A percentile compares a stretch with the other conserved stretches of the same genome.
phyloP scores from a whole-genome alignment of 2,797 vertebrate species.

The Rhinella marina region DNA sequence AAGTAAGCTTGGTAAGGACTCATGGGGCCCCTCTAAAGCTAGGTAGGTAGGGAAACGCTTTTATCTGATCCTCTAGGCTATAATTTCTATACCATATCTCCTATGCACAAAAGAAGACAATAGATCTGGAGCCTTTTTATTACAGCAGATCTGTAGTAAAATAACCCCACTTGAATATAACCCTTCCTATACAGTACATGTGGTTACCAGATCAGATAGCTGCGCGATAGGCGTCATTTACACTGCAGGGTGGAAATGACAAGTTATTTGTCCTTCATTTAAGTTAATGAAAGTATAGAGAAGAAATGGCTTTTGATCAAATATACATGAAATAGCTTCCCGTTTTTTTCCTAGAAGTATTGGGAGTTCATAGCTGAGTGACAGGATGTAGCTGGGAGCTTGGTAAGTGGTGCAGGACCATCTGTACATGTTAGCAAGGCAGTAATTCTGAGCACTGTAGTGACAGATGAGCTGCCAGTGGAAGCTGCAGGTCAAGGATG shows the following conservation, averaged over 20 bases:
- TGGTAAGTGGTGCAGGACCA: conserved; percentile 60
- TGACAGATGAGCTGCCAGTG: conserved; percentile 63
- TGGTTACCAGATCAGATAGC: not conserved
- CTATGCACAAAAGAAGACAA: conserved; percentile 27
- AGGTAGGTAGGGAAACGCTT: conserved; percentile 29
- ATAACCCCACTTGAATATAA: not conserved
- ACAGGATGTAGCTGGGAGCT: conserved; percentile 58
- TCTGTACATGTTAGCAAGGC: conserved; percentile 61
- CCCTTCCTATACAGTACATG: not conserved
- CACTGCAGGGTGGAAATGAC: not conserved
- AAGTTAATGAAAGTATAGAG: conserved; percentile 21
- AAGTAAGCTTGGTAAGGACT: conserved; percentile 4
- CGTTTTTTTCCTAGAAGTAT: conserved; percentile 38
- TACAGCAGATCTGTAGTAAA: not conserved
- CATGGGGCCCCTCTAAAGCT: not conserved
- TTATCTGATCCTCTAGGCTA: conserved; percentile 57
- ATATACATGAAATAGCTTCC: conserved; percentile 50
- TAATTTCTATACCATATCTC: conserved; percentile 23
- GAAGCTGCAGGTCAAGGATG: conserved; percentile 61
- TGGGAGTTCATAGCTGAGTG: conserved; percentile 56
- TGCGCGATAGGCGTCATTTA: conserved; percentile 16
- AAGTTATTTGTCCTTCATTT: conserved; percentile 32
- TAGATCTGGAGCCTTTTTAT: conserved; percentile 24
- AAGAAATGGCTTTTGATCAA: conserved; percentile 27
- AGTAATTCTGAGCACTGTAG: conserved; percentile 56